Evolutionary conservation across 2,888 invertebrate species (phyloP).

Genomic region (Mesodorylaimus sp.): DNA sequence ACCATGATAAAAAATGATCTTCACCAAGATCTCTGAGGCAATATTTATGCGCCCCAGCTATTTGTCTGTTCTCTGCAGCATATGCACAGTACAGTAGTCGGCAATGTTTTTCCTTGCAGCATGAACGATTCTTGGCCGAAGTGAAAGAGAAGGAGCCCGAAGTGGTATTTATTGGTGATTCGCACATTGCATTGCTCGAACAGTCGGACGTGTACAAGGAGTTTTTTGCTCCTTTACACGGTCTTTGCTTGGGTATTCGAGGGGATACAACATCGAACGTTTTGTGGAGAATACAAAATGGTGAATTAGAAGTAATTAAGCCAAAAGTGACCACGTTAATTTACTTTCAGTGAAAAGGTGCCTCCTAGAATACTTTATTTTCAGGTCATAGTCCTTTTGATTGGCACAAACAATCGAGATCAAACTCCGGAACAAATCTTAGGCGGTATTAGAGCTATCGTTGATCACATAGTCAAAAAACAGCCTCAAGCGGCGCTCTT

Average conservation of each 20-base stretch:
- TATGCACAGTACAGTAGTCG: no score
- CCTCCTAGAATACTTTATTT: no score
- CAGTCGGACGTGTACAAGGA: constrained; percentile 66
- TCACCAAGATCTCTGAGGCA: no score
- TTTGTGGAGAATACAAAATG: constrained; percentile 70
- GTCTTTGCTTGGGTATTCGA: constrained; percentile 72
- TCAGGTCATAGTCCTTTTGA: constrained; percentile 63
- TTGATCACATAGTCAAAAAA: constrained; percentile 51
- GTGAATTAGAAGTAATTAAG: constrained; percentile 66
- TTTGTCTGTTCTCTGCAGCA: no score
- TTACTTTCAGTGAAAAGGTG: no score
- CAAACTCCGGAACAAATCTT: constrained; percentile 59
- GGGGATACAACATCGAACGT: constrained; percentile 71
- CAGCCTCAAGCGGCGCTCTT: constrained; percentile 62
- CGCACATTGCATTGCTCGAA: constrained; percentile 58
- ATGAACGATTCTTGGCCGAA: constrained; percentile 62
- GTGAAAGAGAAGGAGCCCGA: constrained; percentile 76
- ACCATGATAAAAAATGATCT: no score
- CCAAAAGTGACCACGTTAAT: constrained; percentile 48
- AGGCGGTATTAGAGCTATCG: constrained; percentile 59
- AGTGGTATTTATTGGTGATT: constrained; percentile 75
- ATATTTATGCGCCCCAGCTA: no score
- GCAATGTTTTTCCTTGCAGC: constrained; percentile 41
- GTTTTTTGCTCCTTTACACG: constrained; percentile 73
- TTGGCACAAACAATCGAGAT: constrained; percentile 70